Evolutionary conservation across 2,113 vertebrate genomes (phyloP), one percentile per base, ranked within the genome.

Genomic region (Platysteira castanea): DNA sequence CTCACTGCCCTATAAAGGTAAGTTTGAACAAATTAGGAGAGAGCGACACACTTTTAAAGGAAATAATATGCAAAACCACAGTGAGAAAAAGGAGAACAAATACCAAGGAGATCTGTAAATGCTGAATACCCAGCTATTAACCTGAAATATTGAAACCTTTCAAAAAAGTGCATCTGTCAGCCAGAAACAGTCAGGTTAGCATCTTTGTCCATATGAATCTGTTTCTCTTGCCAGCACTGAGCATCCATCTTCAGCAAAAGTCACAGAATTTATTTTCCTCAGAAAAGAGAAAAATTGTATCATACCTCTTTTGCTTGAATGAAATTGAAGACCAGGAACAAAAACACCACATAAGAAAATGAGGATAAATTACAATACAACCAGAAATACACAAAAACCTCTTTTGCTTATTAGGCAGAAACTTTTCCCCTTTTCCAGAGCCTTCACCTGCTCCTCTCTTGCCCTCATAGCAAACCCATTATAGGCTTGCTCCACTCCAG

Each of bases 401-500:
- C 16, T 54, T 15, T 35, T 31, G 1, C 26, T 33, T 22, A 15
- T 3, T 7, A 41, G 4, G 8, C 10, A 60, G 21, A 35, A 95
- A 14, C 7, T 3, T 23, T 19, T 13, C 4, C 4, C 11, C 18
- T 26, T 21, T 56, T 23, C 9, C 41, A 15, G 11, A 64, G 28
- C 31, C 27, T 75, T 53, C 9, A 28, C 18, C 41, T 17, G 2
- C 21, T 65, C 24, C 16, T 41, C 22, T 17, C 13, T 19, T 0
- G 0, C 14, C 19, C 53, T 9, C 0, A 0, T 2, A 22, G 14
- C 41, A 22, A 3, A 5, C 2, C 5, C 33, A 33, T 21, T 5
- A 13, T 1, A 15, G 33, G 14, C 26, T 59, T 28, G 26, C 10
- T 42, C 12, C 12, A 10, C 54, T 42, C 35, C 79, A 77, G 63